Evolutionary conservation across 2,797 vertebrate genomes (phyloP), one percentile per base, ranked within the genome.

Genomic region (Characodon lateralis): DNA sequence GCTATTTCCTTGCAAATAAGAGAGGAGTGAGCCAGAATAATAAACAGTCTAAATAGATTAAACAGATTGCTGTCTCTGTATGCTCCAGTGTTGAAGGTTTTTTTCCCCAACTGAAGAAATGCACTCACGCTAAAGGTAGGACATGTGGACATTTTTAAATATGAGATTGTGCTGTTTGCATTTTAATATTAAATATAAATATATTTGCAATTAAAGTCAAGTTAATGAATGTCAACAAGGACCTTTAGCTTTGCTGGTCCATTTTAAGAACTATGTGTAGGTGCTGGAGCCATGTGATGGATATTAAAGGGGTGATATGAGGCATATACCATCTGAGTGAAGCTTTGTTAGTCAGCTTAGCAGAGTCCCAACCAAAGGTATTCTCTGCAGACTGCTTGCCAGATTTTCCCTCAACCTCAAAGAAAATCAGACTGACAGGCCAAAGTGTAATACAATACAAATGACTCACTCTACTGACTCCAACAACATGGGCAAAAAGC

Each of bases 271-370:
- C 80, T 71, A 31, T 69, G 78, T 73, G 74, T 65, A 75, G 86
- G 81, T 87, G 87, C 31, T 31, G 31, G 31, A 31, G 31, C 31
- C 31, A 31, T 31, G 84, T 81, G 76, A 59, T 82, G 84, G 74
- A 87, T 66, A 56, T 83, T 74, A 86, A 84, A 84, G 75, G 79
- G 79, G 84, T 85, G 83, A 89, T 87, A 80, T 73, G 81, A 86
- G 69, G 83, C 87, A 85, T 87, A 84, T 85, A 82, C 80, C 85
- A 88, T 89, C 77, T 85, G 68, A 88, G 81, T 87, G 84, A 82
- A 31, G 82, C 84, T 90, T 89, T 78, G 90, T 93, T 91, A 91
- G 88, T 83, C 84, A 86, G 82, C 78, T 79, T 88, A 88, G 89
- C 89, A 83, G 75, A 71, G 72, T 39, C 78, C 80, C 73, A 86